A percentile compares a stretch with the other conserved stretches of the same genome.
These are phyloP conservation scores for Allobates femoralis DNA, from an alignment of 2,797 vertebrate species.

Conservation along the genomic window DNA sequence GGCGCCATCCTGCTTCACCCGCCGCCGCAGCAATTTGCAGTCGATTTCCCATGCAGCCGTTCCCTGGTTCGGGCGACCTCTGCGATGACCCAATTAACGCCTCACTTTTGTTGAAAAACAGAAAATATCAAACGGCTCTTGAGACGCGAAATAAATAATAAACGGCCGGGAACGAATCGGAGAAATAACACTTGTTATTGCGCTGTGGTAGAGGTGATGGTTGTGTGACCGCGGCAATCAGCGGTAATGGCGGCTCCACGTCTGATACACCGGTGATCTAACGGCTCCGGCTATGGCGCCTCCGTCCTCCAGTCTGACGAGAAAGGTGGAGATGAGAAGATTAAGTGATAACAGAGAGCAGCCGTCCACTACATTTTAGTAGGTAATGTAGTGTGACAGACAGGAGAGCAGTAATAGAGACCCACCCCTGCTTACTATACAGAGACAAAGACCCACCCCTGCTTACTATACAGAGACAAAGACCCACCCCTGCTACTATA, in stretches of 20 bases:
- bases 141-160: constrained; percentile 48
- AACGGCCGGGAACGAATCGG: constrained; percentile 28
- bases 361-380: too few relatives aligned
- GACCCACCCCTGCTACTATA: too few relatives aligned
- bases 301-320: too few relatives aligned
- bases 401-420: too few relatives aligned
- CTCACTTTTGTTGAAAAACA: constrained; percentile 32
- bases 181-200: constrained; percentile 49
- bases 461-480: too few relatives aligned
- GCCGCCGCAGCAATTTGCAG: constrained; percentile 38
- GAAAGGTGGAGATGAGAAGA: too few relatives aligned
- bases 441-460: too few relatives aligned
- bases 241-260: constrained; percentile 28
- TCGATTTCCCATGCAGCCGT: neutral
- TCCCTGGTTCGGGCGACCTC: constrained; percentile 27
- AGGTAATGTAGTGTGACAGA: too few relatives aligned
- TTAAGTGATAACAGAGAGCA: too few relatives aligned
- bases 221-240: constrained; percentile 50
- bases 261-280: too few relatives aligned
- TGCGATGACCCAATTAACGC: constrained; percentile 51
- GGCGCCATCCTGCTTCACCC: constrained; percentile 25
- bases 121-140: constrained; percentile 39
- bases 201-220: constrained; percentile 44
- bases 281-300: too few relatives aligned
- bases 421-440: too few relatives aligned